phyloP scores from a whole-genome alignment of 2,888 invertebrate species.

The Drosophila multiciliata region DNA sequence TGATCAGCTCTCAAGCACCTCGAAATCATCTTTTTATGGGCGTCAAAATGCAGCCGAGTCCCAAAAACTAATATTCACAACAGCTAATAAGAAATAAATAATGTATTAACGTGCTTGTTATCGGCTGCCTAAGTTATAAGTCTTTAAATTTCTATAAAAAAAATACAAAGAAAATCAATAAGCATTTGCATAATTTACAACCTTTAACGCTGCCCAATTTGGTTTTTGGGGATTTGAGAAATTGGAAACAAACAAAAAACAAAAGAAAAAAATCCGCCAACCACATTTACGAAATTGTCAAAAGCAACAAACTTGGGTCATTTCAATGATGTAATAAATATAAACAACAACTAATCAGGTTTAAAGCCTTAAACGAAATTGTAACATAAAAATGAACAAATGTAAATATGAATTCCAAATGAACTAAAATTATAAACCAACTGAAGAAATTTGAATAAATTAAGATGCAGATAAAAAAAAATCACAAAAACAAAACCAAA shows the following conservation, averaged over 20 bases:
- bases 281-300: constrained; percentile 76
- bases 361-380: constrained; percentile 40
- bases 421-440: constrained; percentile 28
- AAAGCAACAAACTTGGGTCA: constrained; percentile 54
- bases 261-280: constrained; percentile 64
- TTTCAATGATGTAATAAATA: constrained; percentile 63
- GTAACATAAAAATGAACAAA: constrained; percentile 42
- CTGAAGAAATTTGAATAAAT: constrained; percentile 70
- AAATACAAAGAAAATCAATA: constrained; percentile 67
- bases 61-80: constrained; percentile 23
- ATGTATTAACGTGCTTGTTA: background rate
- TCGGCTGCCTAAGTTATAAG: constrained; percentile 31
- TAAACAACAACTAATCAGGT: constrained; percentile 61
- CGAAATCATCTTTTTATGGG: constrained; percentile 49
- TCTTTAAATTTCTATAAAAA: constrained; percentile 44
- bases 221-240: constrained; percentile 28
- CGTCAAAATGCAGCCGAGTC: constrained; percentile 56
- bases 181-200: constrained; percentile 71
- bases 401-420: constrained; percentile 60
- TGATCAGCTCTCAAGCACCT: constrained; percentile 24
- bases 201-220: constrained; percentile 50
- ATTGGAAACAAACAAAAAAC: constrained; percentile 30
- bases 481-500: constrained; percentile 10
- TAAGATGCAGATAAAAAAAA: constrained; percentile 30
- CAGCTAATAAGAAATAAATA: background rate